Evolutionary conservation across 2,888 invertebrate species (phyloP), one percentile per base, ranked within the genome.

Genomic region (Torymus auratus): DNA sequence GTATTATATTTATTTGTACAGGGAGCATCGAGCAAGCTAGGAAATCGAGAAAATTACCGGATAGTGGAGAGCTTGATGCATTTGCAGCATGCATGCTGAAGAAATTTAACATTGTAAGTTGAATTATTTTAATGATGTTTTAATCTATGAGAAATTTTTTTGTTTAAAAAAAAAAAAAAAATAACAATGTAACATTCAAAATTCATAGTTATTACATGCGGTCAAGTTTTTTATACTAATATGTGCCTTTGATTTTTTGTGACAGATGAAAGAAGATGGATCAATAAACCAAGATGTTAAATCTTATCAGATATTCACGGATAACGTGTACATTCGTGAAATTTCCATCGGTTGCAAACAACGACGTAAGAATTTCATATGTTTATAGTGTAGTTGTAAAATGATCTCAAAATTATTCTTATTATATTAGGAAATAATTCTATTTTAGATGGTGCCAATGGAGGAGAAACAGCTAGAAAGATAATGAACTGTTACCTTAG

Each of bases 21-120:
- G 65, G 20, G 2, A 3, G 11, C 13, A 41, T 74, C 15, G 74
- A 65, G 55, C 14, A 13, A 0, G 41, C 65, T 0, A 53, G 50
- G 2, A 50, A 50, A 52, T 4, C 13, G 15, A 14, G 13, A 2
- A 4, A 13, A 3, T 50, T 74, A 13, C 58, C 65, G 1, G 64
- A 65, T 5, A 41, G 56, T 50, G 65, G 50, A 7, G 5, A 17
- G 14, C 2, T 65, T 15, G 50, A 56, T 14, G 11, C 15, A 10
- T 74, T 65, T 56, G 74, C 74, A 41, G 23, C 2, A 4, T 74
- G 74, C 13, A 65, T 74, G 74, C 55, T 74, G n/a, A 55, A 65
- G 20, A 74, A 74, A 4, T 56, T 58, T 10, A 74, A 74, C 5
- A 52, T 74, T 11, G 74, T 74, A 20, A 58, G 74, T 65, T 13